These are phyloP conservation scores for Anguilla rostrata DNA, from an alignment of 2,113 vertebrate genomes.

Conservation along the genomic window DNA sequence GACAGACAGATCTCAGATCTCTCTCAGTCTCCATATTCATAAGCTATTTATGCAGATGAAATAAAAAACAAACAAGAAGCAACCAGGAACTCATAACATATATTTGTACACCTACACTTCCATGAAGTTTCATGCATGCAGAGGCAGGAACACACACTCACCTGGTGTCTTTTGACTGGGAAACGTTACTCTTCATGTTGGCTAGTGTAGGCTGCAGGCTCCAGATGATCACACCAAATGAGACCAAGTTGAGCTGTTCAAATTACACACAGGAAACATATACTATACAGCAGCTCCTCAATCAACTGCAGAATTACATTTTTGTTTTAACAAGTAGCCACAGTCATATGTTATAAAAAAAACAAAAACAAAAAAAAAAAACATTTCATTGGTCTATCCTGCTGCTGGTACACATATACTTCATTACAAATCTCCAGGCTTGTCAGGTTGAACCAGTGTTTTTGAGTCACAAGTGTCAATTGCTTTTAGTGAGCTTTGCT, in stretches of 20 bases:
- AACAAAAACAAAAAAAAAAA: too few relatives aligned
- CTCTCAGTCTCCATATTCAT: background rate
- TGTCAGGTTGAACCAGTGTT: too few relatives aligned
- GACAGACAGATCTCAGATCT: background rate
- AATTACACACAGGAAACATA: background rate
- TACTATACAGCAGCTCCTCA: background rate
- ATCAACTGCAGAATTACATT: too few relatives aligned
- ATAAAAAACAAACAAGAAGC: background rate
- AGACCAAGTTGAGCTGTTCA: slow-evolving; percentile 48
- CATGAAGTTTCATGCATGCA: background rate
- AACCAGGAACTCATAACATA: too few relatives aligned
- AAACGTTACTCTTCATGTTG: slow-evolving; percentile 56
- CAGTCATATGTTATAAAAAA: too few relatives aligned
- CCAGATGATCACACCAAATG: slow-evolving; percentile 60
- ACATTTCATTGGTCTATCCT: too few relatives aligned
- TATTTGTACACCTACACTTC: background rate
- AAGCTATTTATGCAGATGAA: background rate
- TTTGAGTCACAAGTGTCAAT: too few relatives aligned
- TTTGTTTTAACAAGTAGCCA: slow-evolving; percentile 40
- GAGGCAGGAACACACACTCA: slow-evolving; percentile 28
- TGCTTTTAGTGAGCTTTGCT: too few relatives aligned
- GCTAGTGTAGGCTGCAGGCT: slow-evolving; percentile 52
- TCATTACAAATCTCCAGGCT: too few relatives aligned
- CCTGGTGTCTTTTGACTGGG: slow-evolving; percentile 61
- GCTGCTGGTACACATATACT: too few relatives aligned